Percentiles rank a stretch among this genome's conserved stretches.
phyloP scores from a whole-genome alignment of 2,797 vertebrate genomes.

The Otolemur crassicaudatus region DNA sequence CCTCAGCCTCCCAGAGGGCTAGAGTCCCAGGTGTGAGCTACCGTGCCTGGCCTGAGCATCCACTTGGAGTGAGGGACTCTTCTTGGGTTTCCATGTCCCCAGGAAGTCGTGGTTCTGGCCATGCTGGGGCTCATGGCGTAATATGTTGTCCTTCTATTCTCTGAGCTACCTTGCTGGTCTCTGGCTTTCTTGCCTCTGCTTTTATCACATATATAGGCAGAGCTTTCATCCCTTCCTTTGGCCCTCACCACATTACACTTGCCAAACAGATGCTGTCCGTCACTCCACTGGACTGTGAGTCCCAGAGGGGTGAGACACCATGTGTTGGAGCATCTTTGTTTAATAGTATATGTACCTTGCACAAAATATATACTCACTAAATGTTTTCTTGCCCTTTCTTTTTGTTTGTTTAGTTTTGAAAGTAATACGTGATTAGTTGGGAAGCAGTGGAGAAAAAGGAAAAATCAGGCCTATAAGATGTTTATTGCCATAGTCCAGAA shows the following conservation, averaged over 20 bases:
- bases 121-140: fast-evolving
- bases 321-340: not conserved
- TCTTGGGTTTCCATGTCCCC: not conserved
- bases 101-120: not conserved
- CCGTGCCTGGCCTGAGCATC: not conserved
- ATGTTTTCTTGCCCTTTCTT: not conserved
- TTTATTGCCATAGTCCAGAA: not conserved
- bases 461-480: not conserved
- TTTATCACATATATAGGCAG: not conserved
- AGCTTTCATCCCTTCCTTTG: not conserved
- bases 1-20: no score
- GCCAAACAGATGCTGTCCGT: not conserved
- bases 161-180: not conserved
- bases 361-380: no score
- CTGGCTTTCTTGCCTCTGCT: not conserved
- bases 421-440: not conserved
- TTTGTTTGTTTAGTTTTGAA: not conserved
- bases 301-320: not conserved
- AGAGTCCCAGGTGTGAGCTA: no score
- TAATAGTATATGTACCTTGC: not conserved
- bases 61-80: not conserved
- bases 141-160: not conserved
- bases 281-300: not conserved
- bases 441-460: not conserved
- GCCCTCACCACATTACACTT: fast-evolving